Percentiles rank a stretch among this genome's conserved stretches.
Evolutionary conservation across 2,113 vertebrate species (phyloP).

Genomic region (Emydura subglobosa): DNA sequence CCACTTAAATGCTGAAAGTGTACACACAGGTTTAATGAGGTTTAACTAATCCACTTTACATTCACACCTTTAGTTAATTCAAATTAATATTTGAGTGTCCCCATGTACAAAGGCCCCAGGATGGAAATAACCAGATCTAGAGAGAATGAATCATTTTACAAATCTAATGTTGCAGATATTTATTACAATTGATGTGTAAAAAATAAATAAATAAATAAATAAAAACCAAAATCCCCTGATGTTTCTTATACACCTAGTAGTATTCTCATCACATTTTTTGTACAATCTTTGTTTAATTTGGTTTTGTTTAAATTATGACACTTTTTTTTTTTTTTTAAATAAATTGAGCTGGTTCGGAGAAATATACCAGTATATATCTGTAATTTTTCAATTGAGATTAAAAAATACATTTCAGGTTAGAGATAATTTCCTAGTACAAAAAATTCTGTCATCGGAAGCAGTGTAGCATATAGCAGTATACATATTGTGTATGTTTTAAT

Average conservation of each 20-base stretch:
- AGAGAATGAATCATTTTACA: slow-evolving; percentile 9
- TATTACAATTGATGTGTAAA: not conserved
- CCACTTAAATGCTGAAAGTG: not conserved
- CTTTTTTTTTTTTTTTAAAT: not conserved
- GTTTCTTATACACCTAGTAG: not conserved
- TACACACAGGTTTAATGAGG: slow-evolving; percentile 62
- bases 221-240: not conserved
- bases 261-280: not conserved
- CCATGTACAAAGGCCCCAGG: slow-evolving; percentile 29
- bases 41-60: slow-evolving; percentile 62
- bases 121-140: slow-evolving; percentile 26
- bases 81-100: slow-evolving; percentile 53
- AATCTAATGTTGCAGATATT: slow-evolving; percentile 1
- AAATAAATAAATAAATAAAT: not conserved
- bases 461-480: not conserved
- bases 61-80: slow-evolving; percentile 49
- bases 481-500: slow-evolving; percentile 33
- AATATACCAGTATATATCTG: slow-evolving; percentile 7
- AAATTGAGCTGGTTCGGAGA: slow-evolving; percentile 22
- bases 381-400: slow-evolving; percentile 29
- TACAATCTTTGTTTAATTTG: not conserved
- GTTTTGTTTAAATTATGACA: not conserved
- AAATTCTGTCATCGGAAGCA: slow-evolving; percentile 17
- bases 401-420: not conserved
- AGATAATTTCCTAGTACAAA: not conserved